A percentile compares a stretch with the other conserved stretches of the same genome.
These are phyloP conservation scores for Drosophila fuyamai DNA, from an alignment of 1,140 invertebrate genomes.

Conservation along the genomic window DNA sequence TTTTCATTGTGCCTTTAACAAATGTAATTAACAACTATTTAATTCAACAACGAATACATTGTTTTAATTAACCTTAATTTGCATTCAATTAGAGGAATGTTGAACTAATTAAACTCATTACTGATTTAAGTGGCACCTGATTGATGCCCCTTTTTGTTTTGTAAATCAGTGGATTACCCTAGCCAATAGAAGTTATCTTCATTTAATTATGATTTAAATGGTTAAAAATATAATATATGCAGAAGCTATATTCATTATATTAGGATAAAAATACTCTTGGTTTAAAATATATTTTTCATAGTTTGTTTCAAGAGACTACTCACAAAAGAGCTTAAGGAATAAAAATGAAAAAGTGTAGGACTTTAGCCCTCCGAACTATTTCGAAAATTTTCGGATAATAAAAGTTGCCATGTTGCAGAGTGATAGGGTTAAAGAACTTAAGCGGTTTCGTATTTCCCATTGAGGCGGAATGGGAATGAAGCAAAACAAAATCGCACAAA, in stretches of 20 bases:
- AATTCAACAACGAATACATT: not conserved
- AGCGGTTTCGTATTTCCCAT: not conserved
- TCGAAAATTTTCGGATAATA: not conserved
- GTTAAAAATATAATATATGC: too few species aligned
- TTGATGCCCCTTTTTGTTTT: not conserved
- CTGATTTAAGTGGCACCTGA: not conserved
- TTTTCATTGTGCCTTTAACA: not conserved
- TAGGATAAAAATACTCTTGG: too few species aligned
- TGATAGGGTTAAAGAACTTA: not conserved
- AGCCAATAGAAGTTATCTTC: too few species aligned
- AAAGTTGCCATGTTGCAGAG: not conserved
- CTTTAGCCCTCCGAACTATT: not conserved
- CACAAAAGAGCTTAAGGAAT: too few species aligned
- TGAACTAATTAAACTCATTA: not conserved
- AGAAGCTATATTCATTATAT: too few species aligned
- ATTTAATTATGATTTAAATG: too few species aligned
- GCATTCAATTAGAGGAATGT: not conserved
- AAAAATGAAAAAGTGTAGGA: too few species aligned
- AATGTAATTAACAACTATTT: not conserved
- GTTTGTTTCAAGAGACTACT: too few species aligned
- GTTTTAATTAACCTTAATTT: not conserved
- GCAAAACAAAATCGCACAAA: conserved; percentile 3
- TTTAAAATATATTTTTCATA: too few species aligned
- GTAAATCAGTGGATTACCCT: too few species aligned
- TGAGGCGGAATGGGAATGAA: not conserved